Percentiles rank a stretch among this genome's conserved stretches.
These are phyloP conservation scores for Corythucha ciliata DNA, from an alignment of 2,888 invertebrate genomes.

Conservation along the genomic window DNA sequence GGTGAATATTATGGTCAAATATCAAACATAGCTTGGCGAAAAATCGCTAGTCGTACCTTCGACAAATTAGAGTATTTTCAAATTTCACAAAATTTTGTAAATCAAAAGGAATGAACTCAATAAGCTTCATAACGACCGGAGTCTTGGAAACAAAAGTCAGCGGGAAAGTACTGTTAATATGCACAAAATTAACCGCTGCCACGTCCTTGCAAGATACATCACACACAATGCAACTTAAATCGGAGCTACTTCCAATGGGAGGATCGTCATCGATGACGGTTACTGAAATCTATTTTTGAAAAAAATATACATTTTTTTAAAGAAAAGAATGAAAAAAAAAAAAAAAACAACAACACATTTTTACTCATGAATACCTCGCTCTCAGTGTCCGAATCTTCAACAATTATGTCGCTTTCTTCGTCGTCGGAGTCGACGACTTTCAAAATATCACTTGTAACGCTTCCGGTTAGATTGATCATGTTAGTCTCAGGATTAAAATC, in stretches of 20 bases:
- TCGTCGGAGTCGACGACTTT: slow-evolving; percentile 22
- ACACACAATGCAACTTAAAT: slow-evolving; percentile 42
- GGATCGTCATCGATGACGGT: too few relatives aligned
- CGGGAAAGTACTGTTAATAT: slow-evolving; percentile 40
- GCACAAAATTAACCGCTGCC: slow-evolving; percentile 41
- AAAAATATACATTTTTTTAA: too few relatives aligned
- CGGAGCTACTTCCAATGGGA: too few relatives aligned
- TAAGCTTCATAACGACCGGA: slow-evolving; percentile 37
- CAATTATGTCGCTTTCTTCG: slow-evolving; percentile 31
- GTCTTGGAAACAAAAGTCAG: slow-evolving; percentile 42
- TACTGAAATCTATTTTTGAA: too few relatives aligned
- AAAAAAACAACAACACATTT: too few relatives aligned
- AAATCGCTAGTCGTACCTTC: too few relatives aligned
- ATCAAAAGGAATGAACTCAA: slow-evolving; percentile 28
- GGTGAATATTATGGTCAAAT: too few relatives aligned
- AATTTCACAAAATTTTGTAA: slow-evolving; percentile 28
- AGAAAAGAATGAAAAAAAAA: too few relatives aligned
- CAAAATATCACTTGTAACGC: background rate
- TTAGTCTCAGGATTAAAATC: too few relatives aligned
- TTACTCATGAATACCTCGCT: too few relatives aligned
- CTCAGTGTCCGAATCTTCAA: slow-evolving; percentile 32
- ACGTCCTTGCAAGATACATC: slow-evolving; percentile 39
- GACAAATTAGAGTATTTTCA: slow-evolving; percentile 38
- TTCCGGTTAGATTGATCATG: background rate
- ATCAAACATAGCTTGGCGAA: too few relatives aligned